phyloP scores from a whole-genome alignment of 2,888 invertebrate species.

The Dicranocentrus wangi region DNA sequence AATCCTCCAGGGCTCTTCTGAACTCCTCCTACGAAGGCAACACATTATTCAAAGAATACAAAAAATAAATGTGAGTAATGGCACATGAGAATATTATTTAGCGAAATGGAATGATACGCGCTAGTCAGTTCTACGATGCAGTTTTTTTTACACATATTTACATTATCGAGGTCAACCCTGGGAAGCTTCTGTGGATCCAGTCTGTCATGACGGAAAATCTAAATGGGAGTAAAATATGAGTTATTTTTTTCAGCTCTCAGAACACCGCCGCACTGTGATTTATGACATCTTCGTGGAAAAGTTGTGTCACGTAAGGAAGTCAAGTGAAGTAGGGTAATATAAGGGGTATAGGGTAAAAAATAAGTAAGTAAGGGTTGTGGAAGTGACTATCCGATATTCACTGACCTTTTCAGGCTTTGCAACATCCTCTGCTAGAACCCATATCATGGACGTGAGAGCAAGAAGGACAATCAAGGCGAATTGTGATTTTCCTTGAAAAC shows the following conservation, averaged over 20 bases:
- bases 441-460: constrained; percentile 25
- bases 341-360: too few species aligned
- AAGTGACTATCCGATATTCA: neutral
- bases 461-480: neutral
- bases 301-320: neutral
- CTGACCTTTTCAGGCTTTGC: constrained; percentile 63
- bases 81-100: constrained; percentile 7
- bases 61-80: constrained; percentile 2
- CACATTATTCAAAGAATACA: neutral
- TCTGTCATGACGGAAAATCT: constrained; percentile 59
- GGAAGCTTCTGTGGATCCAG: constrained; percentile 44
- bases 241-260: neutral
- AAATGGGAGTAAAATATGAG: constrained; percentile 2
- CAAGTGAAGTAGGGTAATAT: too few species aligned
- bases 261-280: constrained; percentile 17
- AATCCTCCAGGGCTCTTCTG: constrained; percentile 52
- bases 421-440: constrained; percentile 8
- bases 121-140: neutral
- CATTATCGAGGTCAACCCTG: constrained; percentile 57
- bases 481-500: too few species aligned
- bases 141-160: constrained; percentile 19
- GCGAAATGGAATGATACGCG: neutral
- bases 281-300: constrained; percentile 14
- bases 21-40: constrained; percentile 47
- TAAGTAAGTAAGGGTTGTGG: too few species aligned